Evolutionary conservation across 2,797 vertebrate genomes (phyloP).

Genomic region (Peromyscus nudipes): DNA sequence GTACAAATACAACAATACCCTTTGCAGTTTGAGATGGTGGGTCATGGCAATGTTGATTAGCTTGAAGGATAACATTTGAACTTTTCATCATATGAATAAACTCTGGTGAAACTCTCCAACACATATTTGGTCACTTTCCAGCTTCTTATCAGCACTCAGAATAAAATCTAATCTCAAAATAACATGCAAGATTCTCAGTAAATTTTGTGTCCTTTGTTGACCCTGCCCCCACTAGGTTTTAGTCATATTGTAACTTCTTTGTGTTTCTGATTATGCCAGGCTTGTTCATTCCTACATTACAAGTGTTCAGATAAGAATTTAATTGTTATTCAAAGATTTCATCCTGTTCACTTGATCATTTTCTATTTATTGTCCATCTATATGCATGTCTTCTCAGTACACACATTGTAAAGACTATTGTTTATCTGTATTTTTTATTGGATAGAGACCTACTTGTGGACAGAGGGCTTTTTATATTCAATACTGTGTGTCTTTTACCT

Average conservation of each 20-base stretch:
- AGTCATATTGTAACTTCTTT: background rate
- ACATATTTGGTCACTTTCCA: background rate
- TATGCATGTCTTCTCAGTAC: background rate
- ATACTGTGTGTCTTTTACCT: conserved; percentile 38
- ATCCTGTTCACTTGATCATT: conserved; percentile 19
- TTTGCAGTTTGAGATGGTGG: conserved; percentile 13
- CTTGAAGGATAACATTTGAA: background rate
- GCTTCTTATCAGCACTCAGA: background rate
- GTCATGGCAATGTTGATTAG: background rate
- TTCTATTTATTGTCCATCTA: conserved; percentile 14
- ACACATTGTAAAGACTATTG: background rate
- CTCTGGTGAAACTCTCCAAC: background rate
- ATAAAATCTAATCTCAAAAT: conserved; percentile 18
- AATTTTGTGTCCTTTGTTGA: background rate
- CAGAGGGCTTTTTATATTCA: conserved; percentile 18
- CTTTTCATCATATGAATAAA: background rate
- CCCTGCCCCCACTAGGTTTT: background rate
- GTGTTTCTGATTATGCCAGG: background rate
- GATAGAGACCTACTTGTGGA: background rate
- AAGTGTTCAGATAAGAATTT: background rate
- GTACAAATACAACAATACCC: background rate
- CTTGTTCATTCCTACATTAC: conserved; percentile 25
- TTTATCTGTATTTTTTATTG: conserved; percentile 27
- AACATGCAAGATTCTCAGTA: background rate
- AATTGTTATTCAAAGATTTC: background rate